Percentiles rank a stretch among this genome's conserved stretches.
Evolutionary conservation across 2,113 vertebrate species (phyloP).

Genomic region (Thomomys bottae): DNA sequence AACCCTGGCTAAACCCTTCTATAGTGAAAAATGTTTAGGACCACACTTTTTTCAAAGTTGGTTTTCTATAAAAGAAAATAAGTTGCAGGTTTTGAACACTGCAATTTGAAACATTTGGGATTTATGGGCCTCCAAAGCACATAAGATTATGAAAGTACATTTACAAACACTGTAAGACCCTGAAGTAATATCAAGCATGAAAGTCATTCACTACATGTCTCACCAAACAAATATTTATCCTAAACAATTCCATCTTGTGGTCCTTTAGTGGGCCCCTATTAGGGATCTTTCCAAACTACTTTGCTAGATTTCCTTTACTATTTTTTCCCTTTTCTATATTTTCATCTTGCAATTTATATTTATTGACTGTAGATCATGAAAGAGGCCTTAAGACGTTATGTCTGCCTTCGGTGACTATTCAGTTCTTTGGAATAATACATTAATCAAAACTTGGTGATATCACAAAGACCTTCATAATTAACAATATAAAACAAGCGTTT

Average conservation of each 20-base stretch:
- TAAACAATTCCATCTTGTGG: slow-evolving; percentile 14
- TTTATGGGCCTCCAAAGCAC: slow-evolving; percentile 9
- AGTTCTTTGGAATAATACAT: not conserved
- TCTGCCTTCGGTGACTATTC: not conserved
- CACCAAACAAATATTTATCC: slow-evolving; percentile 34
- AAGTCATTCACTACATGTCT: slow-evolving; percentile 6
- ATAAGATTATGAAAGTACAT: slow-evolving; percentile 48
- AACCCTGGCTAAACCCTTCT: slow-evolving; percentile 38
- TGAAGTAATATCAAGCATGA: not conserved
- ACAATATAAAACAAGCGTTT: not conserved
- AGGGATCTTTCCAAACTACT: not conserved
- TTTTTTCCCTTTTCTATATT: slow-evolving; percentile 6
- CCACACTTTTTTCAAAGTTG: slow-evolving; percentile 38
- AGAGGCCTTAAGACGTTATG: not conserved
- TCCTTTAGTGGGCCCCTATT: not conserved
- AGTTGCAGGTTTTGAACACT: slow-evolving; percentile 61
- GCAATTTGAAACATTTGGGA: slow-evolving; percentile 31
- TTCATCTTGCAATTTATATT: not conserved
- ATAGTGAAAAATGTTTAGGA: slow-evolving; percentile 42
- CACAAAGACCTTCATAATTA: not conserved
- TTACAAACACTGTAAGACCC: not conserved
- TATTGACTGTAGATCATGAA: not conserved
- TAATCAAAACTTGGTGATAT: not conserved
- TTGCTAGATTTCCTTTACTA: not conserved
- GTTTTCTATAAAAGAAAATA: slow-evolving; percentile 60